Evolutionary conservation across 2,113 vertebrate genomes (phyloP), one percentile per base, ranked within the genome.

Genomic region (Megaceryle torquata): DNA sequence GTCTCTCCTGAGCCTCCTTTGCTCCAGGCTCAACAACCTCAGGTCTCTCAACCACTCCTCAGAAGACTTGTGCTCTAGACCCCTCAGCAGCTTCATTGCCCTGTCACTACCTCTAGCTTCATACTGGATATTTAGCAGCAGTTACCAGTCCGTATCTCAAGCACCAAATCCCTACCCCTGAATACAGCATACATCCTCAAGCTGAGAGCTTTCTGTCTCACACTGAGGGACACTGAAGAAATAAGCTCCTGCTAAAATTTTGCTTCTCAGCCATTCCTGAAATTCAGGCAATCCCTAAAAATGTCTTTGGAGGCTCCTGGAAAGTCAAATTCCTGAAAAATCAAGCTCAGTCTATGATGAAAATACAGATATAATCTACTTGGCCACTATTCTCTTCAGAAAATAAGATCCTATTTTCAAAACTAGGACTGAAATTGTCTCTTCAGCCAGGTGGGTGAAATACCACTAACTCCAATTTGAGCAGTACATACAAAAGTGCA

Each of bases 201-300:
- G 19, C 24, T 8, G 4, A 44, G 20, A 50, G 22, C 28, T 46
- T 77, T 60, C 37, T 74, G 44, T 28, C 35, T 86, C 11, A 69
- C 5, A 22, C 1, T 43, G 39, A 77, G 2, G 7, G 6, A 60
- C 20, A 54, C 18, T 5, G 81, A 81, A 78, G 50, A 76, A 20
- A n/a, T 11, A 6, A 5, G 1, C 22, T 71, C 29, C 51, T 0
- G 0, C 10, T 41, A 10, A 8, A 67, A 15, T 79, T 70, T 46
- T 54, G 46, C 16, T 72, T 82, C 48, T 71, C 65, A 79, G 39
- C 7, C 53, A 37, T 43, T 37, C 37, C 37, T 37, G 37, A 37
- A 37, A 37, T 37, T 43, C 75, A 13, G 1, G 16, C 19, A 50
- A 46, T 37, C 24, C 57, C 59, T 51, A 54, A 84, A 37, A 79